Evolutionary conservation across 2,888 invertebrate genomes (phyloP).

Genomic region (Periphyllus acericola): DNA sequence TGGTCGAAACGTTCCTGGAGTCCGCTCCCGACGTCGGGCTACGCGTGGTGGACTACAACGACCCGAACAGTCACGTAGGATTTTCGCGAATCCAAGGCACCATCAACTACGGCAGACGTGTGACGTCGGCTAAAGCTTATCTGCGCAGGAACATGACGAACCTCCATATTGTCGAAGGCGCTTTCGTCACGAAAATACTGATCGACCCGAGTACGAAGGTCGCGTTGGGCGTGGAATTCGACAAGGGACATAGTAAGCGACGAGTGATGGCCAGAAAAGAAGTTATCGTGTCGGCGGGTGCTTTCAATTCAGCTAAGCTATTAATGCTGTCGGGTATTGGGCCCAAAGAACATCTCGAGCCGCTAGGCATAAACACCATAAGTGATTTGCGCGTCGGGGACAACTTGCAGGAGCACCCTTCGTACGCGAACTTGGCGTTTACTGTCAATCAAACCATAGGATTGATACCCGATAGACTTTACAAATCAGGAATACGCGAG

Average conservation of each 20-base stretch:
- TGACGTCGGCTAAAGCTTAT: slow-evolving; percentile 73
- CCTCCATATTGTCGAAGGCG: slow-evolving; percentile 71
- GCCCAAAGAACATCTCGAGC: slow-evolving; percentile 71
- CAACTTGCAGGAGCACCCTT: slow-evolving; percentile 70
- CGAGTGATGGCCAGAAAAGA: slow-evolving; percentile 73
- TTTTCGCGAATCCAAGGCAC: slow-evolving; percentile 71
- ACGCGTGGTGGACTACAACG: slow-evolving; percentile 70
- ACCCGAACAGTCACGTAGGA: slow-evolving; percentile 66
- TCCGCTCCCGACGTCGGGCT: slow-evolving; percentile 74
- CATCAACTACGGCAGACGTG: slow-evolving; percentile 67
- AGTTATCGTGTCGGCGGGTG: slow-evolving; percentile 80
- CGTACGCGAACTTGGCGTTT: slow-evolving; percentile 77
- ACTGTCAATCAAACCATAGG: slow-evolving; percentile 70
- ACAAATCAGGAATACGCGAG: slow-evolving; percentile 63
- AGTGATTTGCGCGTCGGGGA: slow-evolving; percentile 73
- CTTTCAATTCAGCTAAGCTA: slow-evolving; percentile 83
- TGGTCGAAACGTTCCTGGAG: slow-evolving; percentile 75
- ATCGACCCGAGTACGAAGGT: slow-evolving; percentile 69
- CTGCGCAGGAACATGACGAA: slow-evolving; percentile 71
- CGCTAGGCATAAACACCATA: slow-evolving; percentile 71
- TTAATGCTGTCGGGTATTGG: slow-evolving; percentile 82
- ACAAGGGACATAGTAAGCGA: slow-evolving; percentile 68
- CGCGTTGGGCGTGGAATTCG: slow-evolving; percentile 72
- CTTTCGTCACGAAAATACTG: slow-evolving; percentile 71
- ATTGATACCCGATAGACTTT: slow-evolving; percentile 66